Evolutionary conservation across 2,113 vertebrate species (phyloP), one percentile per base, ranked within the genome.

Genomic region (Epinephelus moara): DNA sequence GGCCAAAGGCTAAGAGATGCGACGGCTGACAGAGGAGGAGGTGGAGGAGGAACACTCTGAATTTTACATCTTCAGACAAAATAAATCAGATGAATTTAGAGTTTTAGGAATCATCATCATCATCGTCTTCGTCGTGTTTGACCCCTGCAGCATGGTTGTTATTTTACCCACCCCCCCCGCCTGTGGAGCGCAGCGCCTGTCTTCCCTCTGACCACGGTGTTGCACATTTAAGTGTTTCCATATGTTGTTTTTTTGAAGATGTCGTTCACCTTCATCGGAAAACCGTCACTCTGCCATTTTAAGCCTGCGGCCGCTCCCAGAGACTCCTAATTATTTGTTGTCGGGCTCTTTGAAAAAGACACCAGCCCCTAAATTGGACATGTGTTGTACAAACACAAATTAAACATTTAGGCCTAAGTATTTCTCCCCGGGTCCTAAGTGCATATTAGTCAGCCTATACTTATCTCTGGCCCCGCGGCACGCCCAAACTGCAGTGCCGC

Each of bases 391-490:
- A 92, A 94, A 94, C 88, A 92, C 86, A 94, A 92, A 94, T 94
- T 93, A 93, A 92, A 94, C 89, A 93, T 94, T 95, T 91, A 92
- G 81, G 70, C 62, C 37, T 91, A 87, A 94, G 92, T 93, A 91
- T 92, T 93, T 93, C 90, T 89, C 88, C 82, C 88, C 79, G 86
- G 80, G 85, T 91, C 87, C 87, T 92, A 91, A 94, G 92, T 94
- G 90, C 93, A 94, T 67, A 93, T 94, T 94, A 93, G 92, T 83
- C 86, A 89, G 85, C 91, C 94, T 94, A 85, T 94, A 95, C 93
- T 95, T 95, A 94, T 94, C 90, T 93, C 84, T 71, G 92, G 91
- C 85, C 85, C 88, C 85, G 87, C 81, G 92, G 70, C 93, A 94
- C 93, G 89, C 93, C 94, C 93, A 94, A 94, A 94, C 92, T 95